Percentiles rank a stretch among this genome's conserved stretches.
phyloP scores from a whole-genome alignment of 2,113 vertebrate genomes.

The Tiliqua scincoides region DNA sequence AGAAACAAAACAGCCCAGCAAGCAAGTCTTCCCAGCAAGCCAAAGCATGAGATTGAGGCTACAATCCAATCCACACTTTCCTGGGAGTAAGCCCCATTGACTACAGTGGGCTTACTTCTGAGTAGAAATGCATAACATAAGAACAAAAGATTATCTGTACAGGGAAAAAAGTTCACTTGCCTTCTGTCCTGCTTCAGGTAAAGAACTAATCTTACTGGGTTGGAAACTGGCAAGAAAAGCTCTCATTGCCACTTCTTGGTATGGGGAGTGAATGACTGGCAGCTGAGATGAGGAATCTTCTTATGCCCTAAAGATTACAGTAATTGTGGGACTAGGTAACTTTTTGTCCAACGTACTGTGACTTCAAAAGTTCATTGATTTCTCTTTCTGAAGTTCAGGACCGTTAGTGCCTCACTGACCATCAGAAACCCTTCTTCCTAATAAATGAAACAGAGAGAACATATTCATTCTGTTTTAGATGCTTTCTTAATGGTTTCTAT shows the following conservation, averaged over 20 bases:
- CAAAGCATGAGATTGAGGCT: too few species aligned
- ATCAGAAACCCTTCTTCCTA: background rate
- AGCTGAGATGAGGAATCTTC: background rate
- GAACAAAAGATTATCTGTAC: too few species aligned
- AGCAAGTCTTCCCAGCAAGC: too few species aligned
- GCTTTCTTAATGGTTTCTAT: background rate
- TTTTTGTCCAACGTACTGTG: background rate
- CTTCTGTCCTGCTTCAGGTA: background rate
- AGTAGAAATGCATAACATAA: too few species aligned
- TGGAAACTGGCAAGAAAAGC: background rate
- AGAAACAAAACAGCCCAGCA: too few species aligned
- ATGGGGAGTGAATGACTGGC: background rate
- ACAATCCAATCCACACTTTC: too few species aligned
- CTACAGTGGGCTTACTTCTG: too few species aligned
- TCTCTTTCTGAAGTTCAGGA: background rate
- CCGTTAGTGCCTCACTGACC: background rate
- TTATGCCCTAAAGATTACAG: background rate
- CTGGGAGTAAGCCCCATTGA: too few species aligned
- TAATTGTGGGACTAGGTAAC: background rate
- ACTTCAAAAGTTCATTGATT: background rate
- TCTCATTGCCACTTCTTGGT: background rate
- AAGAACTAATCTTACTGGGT: background rate
- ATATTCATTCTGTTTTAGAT: slow-evolving; percentile 12
- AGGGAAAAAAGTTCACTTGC: background rate
- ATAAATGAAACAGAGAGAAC: background rate